Evolutionary conservation across 2,888 invertebrate species (phyloP), one percentile per base, ranked within the genome.

Genomic region (Schrankia costaestrigalis): DNA sequence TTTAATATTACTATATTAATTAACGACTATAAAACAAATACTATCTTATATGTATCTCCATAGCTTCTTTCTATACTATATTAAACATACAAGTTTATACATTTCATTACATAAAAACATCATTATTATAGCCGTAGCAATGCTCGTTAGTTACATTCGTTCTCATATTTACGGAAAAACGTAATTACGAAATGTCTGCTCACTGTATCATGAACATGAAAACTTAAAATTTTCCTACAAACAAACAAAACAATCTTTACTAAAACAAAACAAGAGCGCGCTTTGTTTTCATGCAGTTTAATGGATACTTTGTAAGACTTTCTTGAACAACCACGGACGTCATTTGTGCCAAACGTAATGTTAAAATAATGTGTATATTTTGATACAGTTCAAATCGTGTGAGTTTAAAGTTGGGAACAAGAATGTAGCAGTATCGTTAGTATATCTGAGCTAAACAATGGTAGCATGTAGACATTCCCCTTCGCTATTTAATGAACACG

Each of bases 341-440:
- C 55, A 44, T 45, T 60, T 47, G 44, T 33, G 42, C 26, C 21
- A 29, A 37, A 39, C 21, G 33, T 53, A 57, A 56, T 57, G 49
- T 60, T 63, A 53, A 63, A 65, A 62, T 70, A 66, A 71, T 56
- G 56, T 55, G 50, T 52, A 50, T 63, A 63, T 71, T 66, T 66
- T 56, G 60, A 59, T 56, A 56, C 58, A 51, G 51, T 39, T 51
- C 51, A 52, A 54, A 62, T 59, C 60, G 52, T 63, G 61, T 51
- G 52, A 69, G 68, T 75, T 78, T 78, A 78, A 80, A 79, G 75
- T 77, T 51, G 44, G 61, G 61, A 67, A 63, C 62, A 61, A 63
- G 68, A 51, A 68, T 77, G 75, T 66, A 60, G 72, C 71, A 71
- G 73, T 78, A 78, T 72, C 73, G 68, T 71, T 71, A 69, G 62